phyloP scores from a whole-genome alignment of 1,140 invertebrate genomes.

The Metaphire vulgaris region DNA sequence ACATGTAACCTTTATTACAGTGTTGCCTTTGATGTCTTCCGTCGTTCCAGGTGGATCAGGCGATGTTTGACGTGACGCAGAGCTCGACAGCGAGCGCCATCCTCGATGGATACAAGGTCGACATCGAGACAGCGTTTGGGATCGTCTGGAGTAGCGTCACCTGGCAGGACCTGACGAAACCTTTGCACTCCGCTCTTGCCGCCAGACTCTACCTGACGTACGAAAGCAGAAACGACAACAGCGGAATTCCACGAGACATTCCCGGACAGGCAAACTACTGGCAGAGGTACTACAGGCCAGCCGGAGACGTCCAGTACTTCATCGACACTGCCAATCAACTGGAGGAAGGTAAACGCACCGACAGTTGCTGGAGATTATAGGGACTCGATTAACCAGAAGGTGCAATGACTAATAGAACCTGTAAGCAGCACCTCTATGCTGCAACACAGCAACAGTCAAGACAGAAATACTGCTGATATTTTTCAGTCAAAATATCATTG shows the following conservation, averaged over 20 bases:
- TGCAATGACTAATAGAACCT: too few relatives aligned
- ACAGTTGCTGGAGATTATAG: too few relatives aligned
- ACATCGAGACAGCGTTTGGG: constrained; percentile 33
- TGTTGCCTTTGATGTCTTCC: too few relatives aligned
- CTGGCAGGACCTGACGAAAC: constrained; percentile 40
- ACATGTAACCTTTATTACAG: too few relatives aligned
- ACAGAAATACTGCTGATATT: too few relatives aligned
- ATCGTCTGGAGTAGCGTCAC: constrained; percentile 38
- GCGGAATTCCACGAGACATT: constrained; percentile 1
- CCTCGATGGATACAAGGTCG: neutral
- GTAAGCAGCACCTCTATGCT: too few relatives aligned
- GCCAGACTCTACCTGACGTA: constrained; percentile 35
- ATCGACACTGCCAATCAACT: neutral
- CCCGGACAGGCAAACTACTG: constrained; percentile 8
- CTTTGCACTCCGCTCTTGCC: constrained; percentile 41
- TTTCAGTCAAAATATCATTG: too few relatives aligned
- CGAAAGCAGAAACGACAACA: neutral
- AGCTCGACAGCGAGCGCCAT: neutral
- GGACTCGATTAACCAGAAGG: too few relatives aligned
- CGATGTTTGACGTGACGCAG: neutral
- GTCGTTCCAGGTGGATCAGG: neutral
- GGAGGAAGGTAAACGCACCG: neutral
- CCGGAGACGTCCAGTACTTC: neutral
- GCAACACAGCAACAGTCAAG: too few relatives aligned
- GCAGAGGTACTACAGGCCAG: neutral